Evolutionary conservation across 2,888 invertebrate genomes (phyloP).

Genomic region (Drosophila merina): DNA sequence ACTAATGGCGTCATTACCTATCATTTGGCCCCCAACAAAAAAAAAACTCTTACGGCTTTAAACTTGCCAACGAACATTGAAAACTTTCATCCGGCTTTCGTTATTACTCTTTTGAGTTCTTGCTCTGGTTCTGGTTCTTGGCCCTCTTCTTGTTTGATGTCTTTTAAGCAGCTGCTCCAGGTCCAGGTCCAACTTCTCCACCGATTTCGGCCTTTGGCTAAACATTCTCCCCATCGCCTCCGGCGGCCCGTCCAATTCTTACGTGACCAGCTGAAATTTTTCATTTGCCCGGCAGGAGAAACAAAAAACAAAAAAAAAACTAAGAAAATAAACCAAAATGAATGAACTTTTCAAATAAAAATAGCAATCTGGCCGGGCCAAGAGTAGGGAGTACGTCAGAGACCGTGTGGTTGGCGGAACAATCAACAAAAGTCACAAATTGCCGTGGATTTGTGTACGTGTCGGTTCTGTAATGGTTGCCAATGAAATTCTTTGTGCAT

Average conservation of each 20-base stretch:
- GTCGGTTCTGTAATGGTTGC: slow-evolving; percentile 41
- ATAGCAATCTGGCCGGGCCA: slow-evolving; percentile 53
- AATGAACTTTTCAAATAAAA: slow-evolving; percentile 75
- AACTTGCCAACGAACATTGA: slow-evolving; percentile 53
- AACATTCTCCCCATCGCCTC: slow-evolving; percentile 13
- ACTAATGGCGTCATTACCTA: slow-evolving; percentile 74
- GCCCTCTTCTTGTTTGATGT: slow-evolving; percentile 49
- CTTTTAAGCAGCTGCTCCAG: slow-evolving; percentile 56
- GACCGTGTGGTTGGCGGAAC: slow-evolving; percentile 14
- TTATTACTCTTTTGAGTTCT: slow-evolving; percentile 55
- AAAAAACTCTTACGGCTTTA: slow-evolving; percentile 53
- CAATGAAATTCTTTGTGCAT: slow-evolving; percentile 37
- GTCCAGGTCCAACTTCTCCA: background rate
- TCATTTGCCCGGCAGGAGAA: slow-evolving; percentile 55
- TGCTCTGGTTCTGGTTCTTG: slow-evolving; percentile 37
- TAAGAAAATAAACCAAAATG: slow-evolving; percentile 61
- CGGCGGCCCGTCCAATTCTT: slow-evolving; percentile 44
- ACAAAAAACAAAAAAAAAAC: slow-evolving; percentile 37
- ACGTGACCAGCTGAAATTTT: slow-evolving; percentile 69
- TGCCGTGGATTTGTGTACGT: slow-evolving; percentile 52
- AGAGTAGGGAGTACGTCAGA: slow-evolving; percentile 5
- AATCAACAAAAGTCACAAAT: slow-evolving; percentile 49
- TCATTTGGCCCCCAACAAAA: slow-evolving; percentile 10
- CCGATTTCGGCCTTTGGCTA: background rate
- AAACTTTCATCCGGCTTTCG: slow-evolving; percentile 65